phyloP scores from a whole-genome alignment of 2,113 vertebrate genomes.

The Azemiops feae region DNA sequence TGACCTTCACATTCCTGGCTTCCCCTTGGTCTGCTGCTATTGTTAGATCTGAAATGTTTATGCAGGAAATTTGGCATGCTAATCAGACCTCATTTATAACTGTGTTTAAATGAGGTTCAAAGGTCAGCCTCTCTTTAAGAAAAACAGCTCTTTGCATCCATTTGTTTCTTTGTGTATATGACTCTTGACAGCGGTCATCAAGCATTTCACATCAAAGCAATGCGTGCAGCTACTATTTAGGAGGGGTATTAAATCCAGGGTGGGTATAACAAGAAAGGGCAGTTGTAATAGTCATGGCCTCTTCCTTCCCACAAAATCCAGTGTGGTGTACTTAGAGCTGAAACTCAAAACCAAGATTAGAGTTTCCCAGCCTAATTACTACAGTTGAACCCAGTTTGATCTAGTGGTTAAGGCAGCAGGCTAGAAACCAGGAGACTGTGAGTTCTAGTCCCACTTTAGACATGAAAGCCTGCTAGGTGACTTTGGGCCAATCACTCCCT shows the following conservation, averaged over 20 bases:
- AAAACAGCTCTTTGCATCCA: slow-evolving; percentile 34
- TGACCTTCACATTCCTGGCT: slow-evolving; percentile 19
- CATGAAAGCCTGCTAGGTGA: too few relatives aligned
- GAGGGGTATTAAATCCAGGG: neutral
- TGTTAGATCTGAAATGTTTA: slow-evolving; percentile 48
- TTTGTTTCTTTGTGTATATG: slow-evolving; percentile 23
- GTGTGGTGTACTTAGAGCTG: neutral
- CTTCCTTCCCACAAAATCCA: neutral
- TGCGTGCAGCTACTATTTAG: slow-evolving; percentile 4
- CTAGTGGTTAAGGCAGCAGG: too few relatives aligned
- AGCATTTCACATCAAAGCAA: slow-evolving; percentile 1
- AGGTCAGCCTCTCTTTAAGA: slow-evolving; percentile 35
- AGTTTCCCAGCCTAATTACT: neutral
- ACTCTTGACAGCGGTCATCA: neutral
- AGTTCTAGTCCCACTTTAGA: too few relatives aligned
- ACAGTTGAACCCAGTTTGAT: neutral
- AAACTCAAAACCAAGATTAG: neutral
- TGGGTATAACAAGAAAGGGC: neutral
- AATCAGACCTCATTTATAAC: slow-evolving; percentile 19
- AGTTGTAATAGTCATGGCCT: slow-evolving; percentile 10
- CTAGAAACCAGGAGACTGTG: too few relatives aligned
- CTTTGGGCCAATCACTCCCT: too few relatives aligned
- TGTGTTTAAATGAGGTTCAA: slow-evolving; percentile 45
- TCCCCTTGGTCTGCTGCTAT: slow-evolving; percentile 15
- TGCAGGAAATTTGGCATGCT: slow-evolving; percentile 29